Base-by-base conservation (phyloP, 2,113 vertebrate species). In the Isurus oxyrinchus region DNA sequence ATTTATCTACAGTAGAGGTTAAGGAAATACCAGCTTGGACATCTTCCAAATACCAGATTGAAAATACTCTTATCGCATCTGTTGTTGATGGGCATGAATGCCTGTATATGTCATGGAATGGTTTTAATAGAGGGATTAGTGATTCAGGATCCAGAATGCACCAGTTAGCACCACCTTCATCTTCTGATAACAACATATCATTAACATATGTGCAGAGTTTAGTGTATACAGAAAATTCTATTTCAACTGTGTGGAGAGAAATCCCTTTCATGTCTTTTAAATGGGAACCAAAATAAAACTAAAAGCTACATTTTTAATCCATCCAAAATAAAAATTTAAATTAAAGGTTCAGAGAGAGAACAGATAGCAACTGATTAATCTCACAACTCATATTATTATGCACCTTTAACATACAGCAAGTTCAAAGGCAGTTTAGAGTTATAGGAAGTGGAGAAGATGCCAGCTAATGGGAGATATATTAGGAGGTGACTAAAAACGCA, bases 21-120 rank as follows among this genome's bases (percentile, higher is more conserved):
- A 95, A 72, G 94, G 94, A 95, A 95, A 69, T 95, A 95, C 94
- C 66, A 95, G 44, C 63, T 95, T 95, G 94, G 67, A 95, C 69
- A 49, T 95, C 94, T 95, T 95, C 94, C 94, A 95, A 95, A 95
- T 95, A 55, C 94, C 94, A 95, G 94, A 95, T 95, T 95, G 94
- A 95, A 95, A 95, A 95, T 95, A 95, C 94, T 72, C 94, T 49
- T n/a, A 94, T 25, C 27, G 67, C 94, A 95, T 95, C 94, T 95
- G 94, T 95, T 95, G 94, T 95, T 95, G 66, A 95, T 49, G 94
- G 94, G 94, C 94, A 53, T 95, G 67, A 72, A 95, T 95, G 94
- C 14, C 94, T 95, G 94, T 27, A 95, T 67, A 72, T 95, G 66
- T 95, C 67, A 95, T 76, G 44, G 66, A 95, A 95, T 95, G 44